A percentile compares a stretch with the other conserved stretches of the same genome.
Conservation (phyloP, 2,888 invertebrate genomes). For the Hypomecis atomaria region DNA sequence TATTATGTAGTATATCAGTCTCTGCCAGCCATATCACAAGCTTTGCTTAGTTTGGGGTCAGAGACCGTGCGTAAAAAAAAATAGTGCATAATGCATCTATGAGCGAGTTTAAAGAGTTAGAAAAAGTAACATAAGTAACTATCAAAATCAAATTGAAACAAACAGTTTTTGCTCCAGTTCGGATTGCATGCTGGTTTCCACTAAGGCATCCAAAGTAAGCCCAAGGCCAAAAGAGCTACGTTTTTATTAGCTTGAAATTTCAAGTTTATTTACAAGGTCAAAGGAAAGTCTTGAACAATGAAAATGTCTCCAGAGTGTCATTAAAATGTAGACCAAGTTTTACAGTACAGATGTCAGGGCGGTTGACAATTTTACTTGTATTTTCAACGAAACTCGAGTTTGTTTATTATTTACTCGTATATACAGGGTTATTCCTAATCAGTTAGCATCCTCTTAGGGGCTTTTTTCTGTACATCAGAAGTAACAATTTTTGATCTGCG, state of each 20-base stretch:
- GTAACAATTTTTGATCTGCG: no score
- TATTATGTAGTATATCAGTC: no score
- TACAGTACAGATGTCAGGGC: background rate
- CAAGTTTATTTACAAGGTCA: constrained; percentile 38
- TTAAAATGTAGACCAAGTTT: constrained; percentile 6
- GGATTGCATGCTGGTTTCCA: constrained; percentile 37
- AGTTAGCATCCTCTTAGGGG: no score
- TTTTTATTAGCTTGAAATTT: constrained; percentile 31
- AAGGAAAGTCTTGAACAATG: constrained; percentile 11
- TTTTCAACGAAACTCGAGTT: background rate
- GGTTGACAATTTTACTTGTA: background rate
- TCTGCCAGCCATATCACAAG: no score
- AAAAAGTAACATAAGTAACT: constrained; percentile 1
- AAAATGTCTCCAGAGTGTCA: constrained; percentile 2
- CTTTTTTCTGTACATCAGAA: no score
- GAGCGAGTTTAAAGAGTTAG: no score
- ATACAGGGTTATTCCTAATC: no score
- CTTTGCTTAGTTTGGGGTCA: no score
- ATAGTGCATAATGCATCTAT: no score
- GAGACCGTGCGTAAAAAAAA: no score
- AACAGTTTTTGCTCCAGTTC: constrained; percentile 11
- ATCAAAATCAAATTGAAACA: background rate
- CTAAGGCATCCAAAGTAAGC: constrained; percentile 33
- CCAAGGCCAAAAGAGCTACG: constrained; percentile 30
- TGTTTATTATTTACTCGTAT: no score